Conservation (phyloP, 1,140 invertebrate genomes). For the Cardiocondyla obscurior region DNA sequence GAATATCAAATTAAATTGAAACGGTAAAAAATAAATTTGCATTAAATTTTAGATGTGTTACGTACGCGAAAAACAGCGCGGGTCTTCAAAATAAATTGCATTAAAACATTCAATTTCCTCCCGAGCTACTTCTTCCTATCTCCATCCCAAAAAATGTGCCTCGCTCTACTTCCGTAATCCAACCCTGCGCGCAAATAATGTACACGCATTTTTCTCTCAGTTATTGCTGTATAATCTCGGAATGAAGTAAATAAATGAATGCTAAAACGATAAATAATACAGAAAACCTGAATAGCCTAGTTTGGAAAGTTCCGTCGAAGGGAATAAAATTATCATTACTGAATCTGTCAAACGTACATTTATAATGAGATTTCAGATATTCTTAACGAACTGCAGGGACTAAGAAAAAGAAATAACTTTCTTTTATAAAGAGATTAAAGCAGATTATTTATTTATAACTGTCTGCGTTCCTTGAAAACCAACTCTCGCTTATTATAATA, state of each 20-base stretch:
- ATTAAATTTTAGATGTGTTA: not conserved
- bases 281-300: not conserved
- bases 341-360: constrained; percentile 49
- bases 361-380: constrained; percentile 59
- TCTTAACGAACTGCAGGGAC: constrained; percentile 54
- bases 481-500: constrained; percentile 24
- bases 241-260: constrained; percentile 33
- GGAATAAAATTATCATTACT: constrained; percentile 46
- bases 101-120: constrained; percentile 14
- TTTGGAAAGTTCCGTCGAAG: constrained; percentile 6
- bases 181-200: not conserved
- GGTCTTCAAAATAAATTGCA: not conserved
- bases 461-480: constrained; percentile 8
- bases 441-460: constrained; percentile 56
- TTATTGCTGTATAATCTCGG: not conserved
- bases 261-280: constrained; percentile 4
- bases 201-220: not conserved
- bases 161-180: not conserved
- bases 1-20: not conserved
- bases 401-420: constrained; percentile 42
- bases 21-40: not conserved
- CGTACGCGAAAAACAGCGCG: not conserved
- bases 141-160: not conserved
- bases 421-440: constrained; percentile 36
- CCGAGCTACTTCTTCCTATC: not conserved